Base-by-base conservation (phyloP, 2,113 vertebrate species). In the Eidolon helvum region DNA sequence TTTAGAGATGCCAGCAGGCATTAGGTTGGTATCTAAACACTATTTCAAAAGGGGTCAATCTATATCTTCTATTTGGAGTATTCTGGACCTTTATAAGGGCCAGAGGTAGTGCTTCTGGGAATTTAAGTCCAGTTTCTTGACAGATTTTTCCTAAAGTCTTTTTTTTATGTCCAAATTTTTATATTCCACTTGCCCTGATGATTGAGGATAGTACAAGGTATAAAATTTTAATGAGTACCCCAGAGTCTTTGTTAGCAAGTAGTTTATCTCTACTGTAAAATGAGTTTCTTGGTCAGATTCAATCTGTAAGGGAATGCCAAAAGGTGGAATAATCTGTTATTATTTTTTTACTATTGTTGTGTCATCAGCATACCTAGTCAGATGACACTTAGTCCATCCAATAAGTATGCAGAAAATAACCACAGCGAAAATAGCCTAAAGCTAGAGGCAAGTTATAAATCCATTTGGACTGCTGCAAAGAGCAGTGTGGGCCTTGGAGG, bases 201-300 rank as follows among this genome's bases (percentile, higher is more conserved):
- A 80, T 71, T 45, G 48, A 65, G 43, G 12, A 90, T 61, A 45
- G 6, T 38, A 22, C 5, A 43, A 26, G 53, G 28, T 38, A 59
- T 77, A 18, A 87, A 83, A 83, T 77, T 65, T 95, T 83, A 93
- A 83, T 53, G 68, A 92, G 5, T 9, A 63, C 10, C 12, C 59
- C 33, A n/a, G 33, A 84, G 21, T n/a, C 80, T 78, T 82, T 50
- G 6, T 2, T 53, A 93, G n/a, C 43, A 63, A 68, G 21, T 71
- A 53, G 45, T 87, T 83, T 87, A n/a, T 90, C 66, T 75, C 78
- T 65, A 6, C 63, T 84, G 5, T 61, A 72, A 93, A 96, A 61
- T 38, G 18, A 61, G 19, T 78, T 65, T 3, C 24, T 53, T 59
- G 28, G 45, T 59, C 48, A 45, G 40, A 38, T 59, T 66, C 26